Percentiles rank a stretch among this genome's conserved stretches.
Conservation (phyloP, 2,888 invertebrate species). For the Erebia aethiops region DNA sequence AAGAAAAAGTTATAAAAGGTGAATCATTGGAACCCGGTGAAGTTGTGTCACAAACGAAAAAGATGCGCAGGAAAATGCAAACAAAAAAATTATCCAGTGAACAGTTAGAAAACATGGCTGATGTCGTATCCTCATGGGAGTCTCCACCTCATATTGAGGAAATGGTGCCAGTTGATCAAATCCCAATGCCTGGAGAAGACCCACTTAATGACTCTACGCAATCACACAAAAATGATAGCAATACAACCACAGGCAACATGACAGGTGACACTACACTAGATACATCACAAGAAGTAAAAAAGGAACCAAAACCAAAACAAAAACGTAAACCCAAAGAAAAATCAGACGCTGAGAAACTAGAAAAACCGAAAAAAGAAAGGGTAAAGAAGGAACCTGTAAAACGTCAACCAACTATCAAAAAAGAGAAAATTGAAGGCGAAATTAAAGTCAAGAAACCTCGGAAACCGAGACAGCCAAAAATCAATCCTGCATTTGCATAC, state of each 20-base stretch:
- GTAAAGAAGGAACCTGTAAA: slow-evolving; percentile 46
- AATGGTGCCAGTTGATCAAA: slow-evolving; percentile 43
- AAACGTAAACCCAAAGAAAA: slow-evolving; percentile 59
- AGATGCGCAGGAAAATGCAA: slow-evolving; percentile 43
- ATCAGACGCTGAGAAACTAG: slow-evolving; percentile 48
- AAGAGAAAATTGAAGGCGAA: slow-evolving; percentile 45
- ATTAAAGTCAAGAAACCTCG: slow-evolving; percentile 63
- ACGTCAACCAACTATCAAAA: slow-evolving; percentile 46
- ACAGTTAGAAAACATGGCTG: slow-evolving; percentile 64
- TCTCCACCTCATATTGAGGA: slow-evolving; percentile 63
- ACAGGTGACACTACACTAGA: slow-evolving; percentile 2
- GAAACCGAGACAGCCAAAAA: slow-evolving; percentile 53
- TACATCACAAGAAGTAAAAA: slow-evolving; percentile 44
- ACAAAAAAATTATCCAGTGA: slow-evolving; percentile 54
- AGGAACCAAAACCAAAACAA: slow-evolving; percentile 51
- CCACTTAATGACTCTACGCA: slow-evolving; percentile 32
- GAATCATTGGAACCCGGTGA: slow-evolving; percentile 38
- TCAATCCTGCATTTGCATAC: slow-evolving; percentile 48
- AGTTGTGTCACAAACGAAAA: slow-evolving; percentile 37
- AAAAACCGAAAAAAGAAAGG: slow-evolving; percentile 50
- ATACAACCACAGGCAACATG: neutral
- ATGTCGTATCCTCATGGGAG: slow-evolving; percentile 66
- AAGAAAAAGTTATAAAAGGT: slow-evolving; percentile 48
- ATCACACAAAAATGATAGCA: slow-evolving; percentile 7
- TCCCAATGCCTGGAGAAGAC: slow-evolving; percentile 43